Evolutionary conservation across 2,888 invertebrate species (phyloP).

Genomic region (Agrotis clavis): DNA sequence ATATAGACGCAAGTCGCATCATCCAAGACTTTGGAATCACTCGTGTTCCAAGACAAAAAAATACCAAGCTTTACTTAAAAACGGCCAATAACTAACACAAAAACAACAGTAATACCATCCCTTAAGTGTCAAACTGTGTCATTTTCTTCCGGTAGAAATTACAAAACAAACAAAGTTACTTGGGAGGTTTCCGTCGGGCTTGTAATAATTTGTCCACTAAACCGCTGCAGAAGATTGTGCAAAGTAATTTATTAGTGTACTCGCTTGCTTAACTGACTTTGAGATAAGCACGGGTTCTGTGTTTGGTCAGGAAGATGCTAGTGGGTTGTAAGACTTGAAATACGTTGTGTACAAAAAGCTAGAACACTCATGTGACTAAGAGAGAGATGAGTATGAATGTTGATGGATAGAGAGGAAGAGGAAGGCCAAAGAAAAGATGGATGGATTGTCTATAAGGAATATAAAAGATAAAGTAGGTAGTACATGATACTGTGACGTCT

Average conservation of each 20-base stretch:
- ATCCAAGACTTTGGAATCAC: background rate
- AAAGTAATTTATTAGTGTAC: conserved; percentile 58
- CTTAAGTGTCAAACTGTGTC: conserved; percentile 23
- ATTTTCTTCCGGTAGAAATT: conserved; percentile 5
- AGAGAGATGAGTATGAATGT: no score
- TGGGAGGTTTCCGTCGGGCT: conserved; percentile 14
- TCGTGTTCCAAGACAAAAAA: background rate
- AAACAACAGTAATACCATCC: conserved; percentile 15
- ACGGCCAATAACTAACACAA: conserved; percentile 3
- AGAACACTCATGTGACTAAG: no score
- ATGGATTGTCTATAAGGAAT: no score
- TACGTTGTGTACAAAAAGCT: no score
- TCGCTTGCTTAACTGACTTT: conserved; percentile 23
- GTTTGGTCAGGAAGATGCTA: conserved; percentile 53
- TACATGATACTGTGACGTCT: no score
- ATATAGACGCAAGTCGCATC: background rate
- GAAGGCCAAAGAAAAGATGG: no score
- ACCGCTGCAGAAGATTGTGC: conserved; percentile 50
- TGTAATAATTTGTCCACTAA: conserved; percentile 35
- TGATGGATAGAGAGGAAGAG: no score
- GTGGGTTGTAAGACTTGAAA: conserved; percentile 16
- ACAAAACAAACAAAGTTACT: conserved; percentile 29
- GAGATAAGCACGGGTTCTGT: conserved; percentile 58
- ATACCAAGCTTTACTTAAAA: conserved; percentile 5
- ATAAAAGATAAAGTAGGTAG: no score